These are phyloP conservation scores for Perithous albicinctus DNA, from an alignment of 2,888 invertebrate species.

Conservation along the genomic window DNA sequence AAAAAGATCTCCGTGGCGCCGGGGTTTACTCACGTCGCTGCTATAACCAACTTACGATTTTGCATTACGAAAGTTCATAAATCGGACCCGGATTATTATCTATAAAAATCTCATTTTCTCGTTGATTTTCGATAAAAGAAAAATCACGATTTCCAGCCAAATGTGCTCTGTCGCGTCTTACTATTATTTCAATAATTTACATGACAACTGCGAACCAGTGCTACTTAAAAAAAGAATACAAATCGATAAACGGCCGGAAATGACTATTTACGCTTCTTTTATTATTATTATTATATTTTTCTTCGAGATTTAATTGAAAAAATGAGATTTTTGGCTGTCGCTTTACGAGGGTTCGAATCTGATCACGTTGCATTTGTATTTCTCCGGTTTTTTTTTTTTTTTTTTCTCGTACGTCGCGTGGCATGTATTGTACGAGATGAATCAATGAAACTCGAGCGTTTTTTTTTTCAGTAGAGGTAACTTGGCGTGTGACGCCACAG, in stretches of 20 bases:
- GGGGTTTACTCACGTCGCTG: slow-evolving; percentile 37
- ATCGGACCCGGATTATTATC: not conserved
- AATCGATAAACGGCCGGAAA: not conserved
- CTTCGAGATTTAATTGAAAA: slow-evolving; percentile 10
- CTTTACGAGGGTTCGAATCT: slow-evolving; percentile 34
- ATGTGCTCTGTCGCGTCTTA: not conserved
- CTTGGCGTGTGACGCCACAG: slow-evolving; percentile 10
- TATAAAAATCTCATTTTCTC: not conserved
- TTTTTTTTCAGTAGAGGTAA: not conserved
- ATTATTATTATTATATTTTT: too few relatives aligned
- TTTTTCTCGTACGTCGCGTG: slow-evolving; percentile 40
- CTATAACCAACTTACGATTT: slow-evolving; percentile 58
- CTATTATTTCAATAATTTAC: slow-evolving; percentile 12
- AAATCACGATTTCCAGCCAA: not conserved
- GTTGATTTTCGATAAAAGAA: not conserved
- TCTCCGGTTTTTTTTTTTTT: slow-evolving; percentile 26
- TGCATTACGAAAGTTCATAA: slow-evolving; percentile 32
- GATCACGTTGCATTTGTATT: slow-evolving; percentile 25
- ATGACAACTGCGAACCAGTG: slow-evolving; percentile 20
- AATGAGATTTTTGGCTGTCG: slow-evolving; percentile 15
- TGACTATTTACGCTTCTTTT: not conserved
- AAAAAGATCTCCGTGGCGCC: slow-evolving; percentile 33
- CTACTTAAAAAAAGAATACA: slow-evolving; percentile 13
- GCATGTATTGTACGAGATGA: slow-evolving; percentile 12
- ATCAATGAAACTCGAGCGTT: slow-evolving; percentile 18